Conservation (phyloP, 2,888 invertebrate genomes). For the Hetaerina titia region DNA sequence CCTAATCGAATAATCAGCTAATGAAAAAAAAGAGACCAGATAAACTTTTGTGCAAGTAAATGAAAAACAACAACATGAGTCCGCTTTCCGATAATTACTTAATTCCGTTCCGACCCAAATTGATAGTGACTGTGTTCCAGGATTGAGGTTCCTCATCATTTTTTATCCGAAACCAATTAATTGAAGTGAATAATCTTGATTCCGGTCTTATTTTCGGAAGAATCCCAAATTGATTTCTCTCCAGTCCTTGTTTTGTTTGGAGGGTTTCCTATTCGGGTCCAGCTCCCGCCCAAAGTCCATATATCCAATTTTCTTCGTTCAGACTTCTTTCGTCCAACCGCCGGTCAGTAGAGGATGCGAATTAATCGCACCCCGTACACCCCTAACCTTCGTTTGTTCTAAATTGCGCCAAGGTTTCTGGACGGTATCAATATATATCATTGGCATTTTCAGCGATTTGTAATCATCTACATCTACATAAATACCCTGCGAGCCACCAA, state of each 20-base stretch:
- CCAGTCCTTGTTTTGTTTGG: not conserved
- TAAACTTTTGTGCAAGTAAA: not conserved
- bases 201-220: not conserved
- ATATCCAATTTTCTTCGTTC: not conserved
- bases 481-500: no score
- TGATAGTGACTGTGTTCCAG: not conserved
- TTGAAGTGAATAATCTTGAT: not conserved
- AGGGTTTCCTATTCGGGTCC: not conserved
- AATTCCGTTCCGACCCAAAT: not conserved
- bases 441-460: no score
- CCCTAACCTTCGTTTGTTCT: not conserved
- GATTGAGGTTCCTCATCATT: not conserved
- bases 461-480: no score
- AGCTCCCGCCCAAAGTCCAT: not conserved
- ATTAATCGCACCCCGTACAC: not conserved
- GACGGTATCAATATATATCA: no score
- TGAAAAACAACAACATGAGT: not conserved
- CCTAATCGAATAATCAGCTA: not conserved
- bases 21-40: not conserved
- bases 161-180: not conserved
- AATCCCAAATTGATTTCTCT: not conserved
- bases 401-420: not conserved
- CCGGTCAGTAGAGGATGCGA: not conserved
- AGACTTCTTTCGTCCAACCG: not conserved
- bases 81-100: not conserved